phyloP scores from a whole-genome alignment of 2,888 invertebrate species.

The Drosophila quinaria region DNA sequence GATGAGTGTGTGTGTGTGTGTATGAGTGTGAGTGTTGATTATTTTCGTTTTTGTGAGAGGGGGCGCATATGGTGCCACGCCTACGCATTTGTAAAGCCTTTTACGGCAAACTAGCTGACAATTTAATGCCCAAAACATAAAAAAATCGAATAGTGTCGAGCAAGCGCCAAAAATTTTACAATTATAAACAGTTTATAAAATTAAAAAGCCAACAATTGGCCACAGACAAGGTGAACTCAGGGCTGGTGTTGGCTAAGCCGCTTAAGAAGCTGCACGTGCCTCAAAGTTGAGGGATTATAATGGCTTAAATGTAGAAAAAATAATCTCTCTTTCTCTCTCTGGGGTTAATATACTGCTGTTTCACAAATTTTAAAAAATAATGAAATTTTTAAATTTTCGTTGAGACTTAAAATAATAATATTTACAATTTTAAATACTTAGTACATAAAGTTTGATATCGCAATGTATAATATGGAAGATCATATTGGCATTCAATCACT shows the following conservation, averaged over 20 bases:
- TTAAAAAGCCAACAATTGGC: conserved; percentile 19
- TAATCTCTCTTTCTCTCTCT: conserved; percentile 2
- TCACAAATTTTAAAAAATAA: neutral
- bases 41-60: conserved; percentile 21
- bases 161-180: conserved; percentile 48
- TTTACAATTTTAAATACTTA: neutral
- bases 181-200: conserved; percentile 65
- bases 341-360: neutral
- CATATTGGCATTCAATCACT: neutral
- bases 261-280: conserved; percentile 55
- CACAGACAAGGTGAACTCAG: conserved; percentile 45
- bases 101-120: conserved; percentile 63
- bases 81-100: conserved; percentile 51
- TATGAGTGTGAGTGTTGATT: conserved; percentile 5
- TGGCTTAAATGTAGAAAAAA: neutral
- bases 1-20: neutral
- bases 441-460: neutral
- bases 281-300: conserved; percentile 11
- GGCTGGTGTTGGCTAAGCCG: conserved; percentile 30
- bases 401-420: too few relatives aligned
- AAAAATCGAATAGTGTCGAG: conserved; percentile 23
- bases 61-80: conserved; percentile 47
- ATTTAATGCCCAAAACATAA: conserved; percentile 31
- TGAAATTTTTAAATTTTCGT: too few relatives aligned
- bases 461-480: neutral